phyloP scores from a whole-genome alignment of 2,888 invertebrate species.

The Pachliopta kotzebuea region DNA sequence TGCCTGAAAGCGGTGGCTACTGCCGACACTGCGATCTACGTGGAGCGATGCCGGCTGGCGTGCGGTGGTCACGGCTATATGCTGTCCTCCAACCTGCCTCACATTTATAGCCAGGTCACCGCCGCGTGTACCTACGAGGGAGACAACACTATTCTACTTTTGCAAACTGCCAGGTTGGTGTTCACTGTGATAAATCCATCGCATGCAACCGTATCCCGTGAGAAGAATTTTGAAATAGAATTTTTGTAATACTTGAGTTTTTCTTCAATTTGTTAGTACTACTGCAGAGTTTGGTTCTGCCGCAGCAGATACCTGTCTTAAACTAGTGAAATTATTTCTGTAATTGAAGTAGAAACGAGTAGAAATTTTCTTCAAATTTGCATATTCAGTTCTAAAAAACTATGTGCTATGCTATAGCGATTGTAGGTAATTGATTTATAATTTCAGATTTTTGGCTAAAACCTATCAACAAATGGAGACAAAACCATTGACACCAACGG shows the following conservation, averaged over 20 bases:
- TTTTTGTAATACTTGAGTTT: too few species aligned
- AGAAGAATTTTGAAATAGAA: too few species aligned
- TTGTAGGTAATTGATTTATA: too few species aligned
- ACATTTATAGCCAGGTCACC: constrained; percentile 87
- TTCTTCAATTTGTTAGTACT: too few species aligned
- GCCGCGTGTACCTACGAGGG: constrained; percentile 95
- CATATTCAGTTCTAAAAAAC: neutral
- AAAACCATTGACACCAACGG: constrained; percentile 82
- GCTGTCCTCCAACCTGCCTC: constrained; percentile 88
- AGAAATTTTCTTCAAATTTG: too few species aligned
- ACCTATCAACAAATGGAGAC: constrained; percentile 84
- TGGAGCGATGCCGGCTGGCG: constrained; percentile 88
- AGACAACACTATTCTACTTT: constrained; percentile 92
- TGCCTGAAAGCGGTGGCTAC: constrained; percentile 91
- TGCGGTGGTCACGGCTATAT: constrained; percentile 96
- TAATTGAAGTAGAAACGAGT: too few species aligned
- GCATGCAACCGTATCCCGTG: too few species aligned
- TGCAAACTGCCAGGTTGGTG: constrained; percentile 86
- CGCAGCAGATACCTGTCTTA: too few species aligned
- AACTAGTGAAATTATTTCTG: too few species aligned
- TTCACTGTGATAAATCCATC: too few species aligned
- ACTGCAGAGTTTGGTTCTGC: too few species aligned
- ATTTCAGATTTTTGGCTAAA: constrained; percentile 86
- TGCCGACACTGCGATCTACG: constrained; percentile 82
- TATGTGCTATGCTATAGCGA: too few species aligned